Base-by-base conservation (phyloP, 1,140 invertebrate species). In the Neoseiulus cucumeris region DNA sequence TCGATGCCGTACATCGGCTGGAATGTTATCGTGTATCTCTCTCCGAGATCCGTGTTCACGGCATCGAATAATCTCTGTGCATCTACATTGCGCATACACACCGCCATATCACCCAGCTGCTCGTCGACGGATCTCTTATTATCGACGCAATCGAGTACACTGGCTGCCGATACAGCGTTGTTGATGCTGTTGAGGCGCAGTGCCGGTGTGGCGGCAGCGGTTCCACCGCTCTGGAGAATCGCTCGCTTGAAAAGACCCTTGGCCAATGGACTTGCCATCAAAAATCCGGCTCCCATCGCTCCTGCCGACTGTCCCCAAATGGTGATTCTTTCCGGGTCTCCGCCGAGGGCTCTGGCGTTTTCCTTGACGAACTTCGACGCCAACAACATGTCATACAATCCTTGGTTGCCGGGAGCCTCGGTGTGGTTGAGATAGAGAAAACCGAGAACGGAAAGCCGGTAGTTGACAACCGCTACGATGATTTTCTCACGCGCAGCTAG, bases 401-500 rank as follows among this genome's bases (percentile, higher is more conserved):
- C 64, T 14, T 41, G 33, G 39, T 65, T 65, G 64, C 64, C 64
- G 91, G 0, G 89, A 89, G 42, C 42, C 1, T 65, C 30, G 28
- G 33, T 41, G 41, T 44, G 29, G 29, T 65, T 44, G 14, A 65
- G 22, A 65, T 17, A 65, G n/a, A 65, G 42, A 41, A 65, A 65
- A n/a, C 64, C 64, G 72, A 94, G 92, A 0, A 88, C 85, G 0
- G 89, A 89, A 2, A 93, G 85, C 22, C 90, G 82, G 75, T 91
- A 93, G 72, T 91, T 87, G 79, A 90, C 87, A 2, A 87, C 86
- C 44, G 85, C 87, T 20, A 91, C 85, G 71, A 91, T 88, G 14
- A 87, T 84, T 75, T 89, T 33, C 14, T 59, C 25, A 14, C 51
- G 51, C 25, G 51, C 51, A 9, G 33, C 51, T 9, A 59, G 22